These are phyloP conservation scores for Schizotus pectinicornis DNA, from an alignment of 2,888 invertebrate genomes.

Conservation along the genomic window DNA sequence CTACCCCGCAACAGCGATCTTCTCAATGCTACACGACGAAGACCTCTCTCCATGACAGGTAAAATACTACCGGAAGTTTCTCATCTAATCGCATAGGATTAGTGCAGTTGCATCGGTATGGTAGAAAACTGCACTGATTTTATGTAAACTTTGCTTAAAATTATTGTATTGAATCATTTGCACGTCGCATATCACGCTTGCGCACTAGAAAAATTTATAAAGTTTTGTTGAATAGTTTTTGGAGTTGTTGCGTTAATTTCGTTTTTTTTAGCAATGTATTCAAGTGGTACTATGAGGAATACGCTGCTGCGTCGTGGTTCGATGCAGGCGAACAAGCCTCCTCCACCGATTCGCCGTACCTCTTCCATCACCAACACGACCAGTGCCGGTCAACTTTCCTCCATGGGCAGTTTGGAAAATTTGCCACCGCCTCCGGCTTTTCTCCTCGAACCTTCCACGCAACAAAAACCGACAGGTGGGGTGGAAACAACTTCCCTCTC, in stretches of 20 bases:
- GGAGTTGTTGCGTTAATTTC: too few relatives aligned
- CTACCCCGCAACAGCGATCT: constrained; percentile 62
- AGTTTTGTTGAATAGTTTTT: too few relatives aligned
- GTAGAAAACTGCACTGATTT: too few relatives aligned
- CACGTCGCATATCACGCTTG: too few relatives aligned
- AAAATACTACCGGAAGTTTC: constrained; percentile 30
- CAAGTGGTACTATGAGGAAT: constrained; percentile 53
- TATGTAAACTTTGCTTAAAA: too few relatives aligned
- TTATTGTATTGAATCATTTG: too few relatives aligned
- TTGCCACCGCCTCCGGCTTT: constrained; percentile 82
- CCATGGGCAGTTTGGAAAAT: constrained; percentile 60
- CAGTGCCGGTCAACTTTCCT: constrained; percentile 38
- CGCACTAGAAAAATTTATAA: too few relatives aligned
- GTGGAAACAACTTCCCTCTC: not conserved
- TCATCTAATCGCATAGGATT: too few relatives aligned
- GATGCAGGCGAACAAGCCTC: constrained; percentile 71
- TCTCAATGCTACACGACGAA: constrained; percentile 63
- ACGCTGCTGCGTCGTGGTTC: constrained; percentile 65
- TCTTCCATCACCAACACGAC: constrained; percentile 66
- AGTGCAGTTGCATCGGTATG: too few relatives aligned
- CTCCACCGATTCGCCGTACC: constrained; percentile 83
- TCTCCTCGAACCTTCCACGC: constrained; percentile 63
- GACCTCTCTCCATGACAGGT: constrained; percentile 70
- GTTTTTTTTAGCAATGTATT: constrained; percentile 40
- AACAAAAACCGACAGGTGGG: constrained; percentile 1